Conservation (phyloP, 2,888 invertebrate genomes). For the Sthenelais limicola region DNA sequence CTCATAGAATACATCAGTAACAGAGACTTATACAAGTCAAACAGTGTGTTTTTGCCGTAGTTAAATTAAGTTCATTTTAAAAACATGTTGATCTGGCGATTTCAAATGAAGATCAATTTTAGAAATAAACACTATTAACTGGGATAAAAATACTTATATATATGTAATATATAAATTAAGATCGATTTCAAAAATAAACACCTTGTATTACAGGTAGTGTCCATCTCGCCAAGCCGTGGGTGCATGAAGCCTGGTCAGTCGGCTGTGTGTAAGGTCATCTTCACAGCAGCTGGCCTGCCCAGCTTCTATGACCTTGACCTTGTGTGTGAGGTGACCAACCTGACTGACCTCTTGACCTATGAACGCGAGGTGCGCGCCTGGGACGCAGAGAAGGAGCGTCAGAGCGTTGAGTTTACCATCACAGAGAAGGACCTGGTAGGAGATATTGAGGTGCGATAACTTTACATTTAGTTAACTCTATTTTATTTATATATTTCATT, state of each 20-base stretch:
- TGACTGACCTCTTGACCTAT: conserved; percentile 62
- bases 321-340: conserved; percentile 70
- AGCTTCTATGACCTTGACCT: conserved; percentile 72
- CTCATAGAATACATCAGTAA: no score
- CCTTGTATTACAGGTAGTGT: conserved; percentile 60
- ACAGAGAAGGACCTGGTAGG: conserved; percentile 69
- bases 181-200: no score
- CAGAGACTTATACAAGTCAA: no score
- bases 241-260: conserved; percentile 64
- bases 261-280: conserved; percentile 67
- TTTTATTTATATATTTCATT: neutral
- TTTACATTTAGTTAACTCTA: neutral
- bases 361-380: conserved; percentile 60
- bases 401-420: conserved; percentile 70
- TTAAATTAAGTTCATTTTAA: no score
- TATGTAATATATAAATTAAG: no score
- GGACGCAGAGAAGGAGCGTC: conserved; percentile 65
- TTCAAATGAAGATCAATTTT: no score
- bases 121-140: no score
- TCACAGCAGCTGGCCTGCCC: conserved; percentile 66
- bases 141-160: no score
- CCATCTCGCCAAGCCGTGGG: conserved; percentile 66
- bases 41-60: no score
- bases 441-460: conserved; percentile 9
- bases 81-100: no score